Percentiles rank a stretch among this genome's conserved stretches.
These are phyloP conservation scores for Pteropus rufus DNA, from an alignment of 2,797 vertebrate genomes.

Conservation along the genomic window DNA sequence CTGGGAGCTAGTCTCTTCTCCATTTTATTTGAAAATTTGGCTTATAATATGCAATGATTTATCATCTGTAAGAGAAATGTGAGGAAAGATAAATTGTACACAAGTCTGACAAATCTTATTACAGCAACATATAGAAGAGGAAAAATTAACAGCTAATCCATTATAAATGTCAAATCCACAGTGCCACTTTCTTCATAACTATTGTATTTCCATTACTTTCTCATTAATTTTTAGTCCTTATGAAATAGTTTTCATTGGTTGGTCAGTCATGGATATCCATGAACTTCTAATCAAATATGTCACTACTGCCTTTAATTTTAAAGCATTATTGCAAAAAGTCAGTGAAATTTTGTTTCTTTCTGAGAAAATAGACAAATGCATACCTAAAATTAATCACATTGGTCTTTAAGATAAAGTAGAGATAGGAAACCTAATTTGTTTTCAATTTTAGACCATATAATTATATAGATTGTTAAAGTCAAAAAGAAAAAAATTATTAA, in stretches of 20 bases:
- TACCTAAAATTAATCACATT: background rate
- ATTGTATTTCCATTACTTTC: slow-evolving; percentile 70
- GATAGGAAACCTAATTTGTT: background rate
- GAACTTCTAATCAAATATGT: slow-evolving; percentile 59
- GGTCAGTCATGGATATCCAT: slow-evolving; percentile 52
- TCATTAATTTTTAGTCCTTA: slow-evolving; percentile 63
- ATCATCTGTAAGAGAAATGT: slow-evolving; percentile 66
- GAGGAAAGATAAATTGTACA: slow-evolving; percentile 69
- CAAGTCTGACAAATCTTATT: slow-evolving; percentile 69
- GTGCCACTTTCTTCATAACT: slow-evolving; percentile 64
- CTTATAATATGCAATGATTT: slow-evolving; percentile 60
- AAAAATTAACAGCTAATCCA: slow-evolving; percentile 73
- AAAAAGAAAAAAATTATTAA: background rate
- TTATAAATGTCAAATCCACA: slow-evolving; percentile 69
- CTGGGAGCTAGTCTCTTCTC: slow-evolving; percentile 51
- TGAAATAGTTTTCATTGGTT: slow-evolving; percentile 63
- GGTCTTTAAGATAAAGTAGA: background rate
- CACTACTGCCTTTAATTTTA: slow-evolving; percentile 51
- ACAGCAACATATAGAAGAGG: slow-evolving; percentile 69
- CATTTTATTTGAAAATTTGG: slow-evolving; percentile 65
- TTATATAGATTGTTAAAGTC: background rate
- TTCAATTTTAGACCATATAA: background rate
- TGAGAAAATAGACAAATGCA: background rate
- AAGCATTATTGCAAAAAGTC: slow-evolving; percentile 36
- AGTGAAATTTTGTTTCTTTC: slow-evolving; percentile 30